Evolutionary conservation across 2,797 vertebrate genomes (phyloP).

Genomic region (Propithecus deckenii): DNA sequence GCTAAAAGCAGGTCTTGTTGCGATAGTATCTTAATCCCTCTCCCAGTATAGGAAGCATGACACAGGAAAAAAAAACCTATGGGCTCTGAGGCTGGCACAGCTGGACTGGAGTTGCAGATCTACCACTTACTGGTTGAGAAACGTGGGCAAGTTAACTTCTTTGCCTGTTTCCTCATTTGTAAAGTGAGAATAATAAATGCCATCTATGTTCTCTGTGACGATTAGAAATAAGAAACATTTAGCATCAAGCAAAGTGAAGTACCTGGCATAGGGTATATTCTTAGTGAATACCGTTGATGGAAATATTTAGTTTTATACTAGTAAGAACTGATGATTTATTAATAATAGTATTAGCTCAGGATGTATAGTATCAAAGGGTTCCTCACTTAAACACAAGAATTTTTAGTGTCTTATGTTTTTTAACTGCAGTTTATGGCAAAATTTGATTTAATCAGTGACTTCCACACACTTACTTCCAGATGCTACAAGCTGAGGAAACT

Average conservation of each 20-base stretch:
- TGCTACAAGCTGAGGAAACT: slow-evolving; percentile 91
- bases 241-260: background rate
- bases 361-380: background rate
- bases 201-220: background rate
- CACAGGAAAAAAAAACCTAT: fast-evolving
- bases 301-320: background rate
- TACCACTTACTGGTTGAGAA: background rate
- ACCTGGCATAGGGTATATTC: background rate
- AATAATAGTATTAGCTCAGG: background rate
- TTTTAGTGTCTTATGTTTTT: background rate
- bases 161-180: background rate
- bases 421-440: background rate
- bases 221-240: background rate
- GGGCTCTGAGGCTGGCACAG: background rate
- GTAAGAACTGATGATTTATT: background rate
- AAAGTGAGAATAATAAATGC: background rate
- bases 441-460: background rate
- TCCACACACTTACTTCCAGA: slow-evolving; percentile 82
- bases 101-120: background rate
- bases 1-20: background rate
- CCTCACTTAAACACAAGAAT: no score
- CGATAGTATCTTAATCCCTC: background rate
- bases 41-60: background rate
- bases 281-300: background rate
- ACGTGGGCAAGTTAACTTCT: background rate